Base-by-base conservation (phyloP, 2,888 invertebrate species). In the Stenodema calcarata region DNA sequence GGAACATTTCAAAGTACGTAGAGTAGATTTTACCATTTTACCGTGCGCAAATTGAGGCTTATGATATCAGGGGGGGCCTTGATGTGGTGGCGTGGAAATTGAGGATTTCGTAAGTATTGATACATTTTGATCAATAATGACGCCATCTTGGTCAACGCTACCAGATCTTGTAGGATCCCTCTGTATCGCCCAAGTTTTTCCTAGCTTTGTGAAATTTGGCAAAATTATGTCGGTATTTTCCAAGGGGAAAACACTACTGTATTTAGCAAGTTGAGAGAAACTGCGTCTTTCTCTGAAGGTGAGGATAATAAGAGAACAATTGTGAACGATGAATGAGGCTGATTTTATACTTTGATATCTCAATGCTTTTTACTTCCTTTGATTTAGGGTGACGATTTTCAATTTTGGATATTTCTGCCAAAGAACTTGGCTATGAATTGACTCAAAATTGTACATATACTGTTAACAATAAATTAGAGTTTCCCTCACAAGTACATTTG, bases 261-360 rank as follows among this genome's bases (percentile, higher is more conserved):
- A 18, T 54, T 30, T 73, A 6, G 28, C 30, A 16, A 35, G 30
- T 11, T 3, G 28, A 23, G 69, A n/a, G 73, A 73, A 73, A 16
- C 28, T 30, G 14, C 18, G 35, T 73, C 35, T 73, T 35, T 70
- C 27, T 30, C n/a, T 30, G 3, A 18, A 30, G 18, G 73, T 73
- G 73, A 23, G 73, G 35, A 41, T 30, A 16, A 18, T 18, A 54
- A 54, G 73, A 73, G 35, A 18, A 62, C 4, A 18, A 12, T 23
- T 62, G 62, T 62, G 62, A 62, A 62, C 62, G 62, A 62, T 23
- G 62, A 62, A 62, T 62, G 62, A 62, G 62, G 62, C 62, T 62
- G 62, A 62, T 62, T 62, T 62, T 62, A 62, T 62, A 62, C 62
- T 62, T 62, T 62, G 62, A 62, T 73, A 28, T 69, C 69, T 69